Evolutionary conservation across 37 sponge, comb jelly and placozoan species (phyloP).

Genomic region (Bolinopsis microptera): DNA sequence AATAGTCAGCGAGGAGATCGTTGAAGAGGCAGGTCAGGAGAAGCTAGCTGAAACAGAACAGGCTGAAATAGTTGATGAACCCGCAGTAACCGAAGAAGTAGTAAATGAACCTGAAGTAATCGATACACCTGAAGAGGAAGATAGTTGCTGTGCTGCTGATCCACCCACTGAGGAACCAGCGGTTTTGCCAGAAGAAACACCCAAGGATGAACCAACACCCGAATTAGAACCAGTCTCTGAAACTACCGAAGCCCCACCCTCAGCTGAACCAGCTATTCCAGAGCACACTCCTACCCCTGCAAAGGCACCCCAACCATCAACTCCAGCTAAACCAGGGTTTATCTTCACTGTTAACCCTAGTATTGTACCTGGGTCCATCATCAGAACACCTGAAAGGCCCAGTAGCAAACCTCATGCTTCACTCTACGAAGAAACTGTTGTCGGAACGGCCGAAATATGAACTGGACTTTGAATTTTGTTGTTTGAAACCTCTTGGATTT

Average conservation of each 20-base stretch:
- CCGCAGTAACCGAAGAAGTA: not conserved
- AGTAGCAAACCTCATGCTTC: not conserved
- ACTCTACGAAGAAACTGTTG: not conserved
- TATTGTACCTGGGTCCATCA: constrained; percentile 40
- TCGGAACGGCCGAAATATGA: constrained; percentile 51
- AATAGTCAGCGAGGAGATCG: not conserved
- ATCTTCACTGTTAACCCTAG: constrained; percentile 19
- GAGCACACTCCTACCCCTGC: not conserved
- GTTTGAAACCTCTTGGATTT: not conserved
- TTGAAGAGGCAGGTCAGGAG: not conserved
- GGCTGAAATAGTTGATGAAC: not conserved
- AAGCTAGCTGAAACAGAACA: no score
- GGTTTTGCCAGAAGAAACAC: not conserved
- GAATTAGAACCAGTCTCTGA: not conserved
- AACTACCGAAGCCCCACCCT: not conserved
- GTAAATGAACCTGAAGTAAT: not conserved
- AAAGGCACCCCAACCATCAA: not conserved
- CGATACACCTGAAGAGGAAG: not conserved
- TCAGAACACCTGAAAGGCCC: not conserved
- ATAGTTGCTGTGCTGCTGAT: not conserved
- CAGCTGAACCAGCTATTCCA: not conserved
- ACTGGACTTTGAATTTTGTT: not conserved
- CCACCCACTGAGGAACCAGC: not conserved
- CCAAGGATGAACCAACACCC: not conserved
- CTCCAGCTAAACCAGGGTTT: not conserved